Evolutionary conservation across 2,113 vertebrate genomes (phyloP).

Genomic region (Morone chrysops): DNA sequence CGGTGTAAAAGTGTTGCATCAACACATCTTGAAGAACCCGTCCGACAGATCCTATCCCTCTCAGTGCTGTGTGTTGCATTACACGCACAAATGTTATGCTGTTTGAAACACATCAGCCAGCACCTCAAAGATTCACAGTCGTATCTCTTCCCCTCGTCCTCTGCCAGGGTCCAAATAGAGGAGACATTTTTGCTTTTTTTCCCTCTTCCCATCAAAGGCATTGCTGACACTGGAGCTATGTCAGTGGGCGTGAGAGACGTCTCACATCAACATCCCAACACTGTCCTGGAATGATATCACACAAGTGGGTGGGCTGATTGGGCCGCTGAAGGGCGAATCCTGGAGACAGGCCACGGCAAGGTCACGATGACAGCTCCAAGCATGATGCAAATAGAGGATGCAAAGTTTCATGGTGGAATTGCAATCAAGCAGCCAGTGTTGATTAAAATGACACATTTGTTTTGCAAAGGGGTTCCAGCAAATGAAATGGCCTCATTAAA

Average conservation of each 20-base stretch:
- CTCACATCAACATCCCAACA: constrained; percentile 35
- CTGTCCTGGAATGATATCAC: constrained; percentile 36
- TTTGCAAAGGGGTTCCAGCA: constrained; percentile 52
- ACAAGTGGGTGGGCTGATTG: constrained; percentile 34
- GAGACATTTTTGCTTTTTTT: neutral
- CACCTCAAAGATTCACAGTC: constrained; percentile 60
- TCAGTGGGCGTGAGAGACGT: constrained; percentile 16
- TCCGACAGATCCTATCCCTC: constrained; percentile 59
- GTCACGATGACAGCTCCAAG: constrained; percentile 58
- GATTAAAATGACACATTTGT: constrained; percentile 67
- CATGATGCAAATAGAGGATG: constrained; percentile 41
- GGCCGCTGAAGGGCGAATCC: constrained; percentile 34
- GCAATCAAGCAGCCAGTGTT: constrained; percentile 53
- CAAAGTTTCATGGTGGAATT: constrained; percentile 26
- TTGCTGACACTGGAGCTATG: constrained; percentile 22
- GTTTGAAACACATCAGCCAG: constrained; percentile 52
- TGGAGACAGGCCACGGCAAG: constrained; percentile 47
- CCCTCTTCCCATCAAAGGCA: constrained; percentile 20
- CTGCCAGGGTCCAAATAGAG: constrained; percentile 15
- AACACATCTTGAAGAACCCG: constrained; percentile 38
- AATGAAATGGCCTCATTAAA: constrained; percentile 76
- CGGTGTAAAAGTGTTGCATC: constrained; percentile 45
- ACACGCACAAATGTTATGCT: constrained; percentile 67
- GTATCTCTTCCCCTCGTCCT: constrained; percentile 10
- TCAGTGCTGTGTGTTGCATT: constrained; percentile 47